These are phyloP conservation scores for Suncus etruscus DNA, from an alignment of 2,113 vertebrate genomes.

Conservation along the genomic window DNA sequence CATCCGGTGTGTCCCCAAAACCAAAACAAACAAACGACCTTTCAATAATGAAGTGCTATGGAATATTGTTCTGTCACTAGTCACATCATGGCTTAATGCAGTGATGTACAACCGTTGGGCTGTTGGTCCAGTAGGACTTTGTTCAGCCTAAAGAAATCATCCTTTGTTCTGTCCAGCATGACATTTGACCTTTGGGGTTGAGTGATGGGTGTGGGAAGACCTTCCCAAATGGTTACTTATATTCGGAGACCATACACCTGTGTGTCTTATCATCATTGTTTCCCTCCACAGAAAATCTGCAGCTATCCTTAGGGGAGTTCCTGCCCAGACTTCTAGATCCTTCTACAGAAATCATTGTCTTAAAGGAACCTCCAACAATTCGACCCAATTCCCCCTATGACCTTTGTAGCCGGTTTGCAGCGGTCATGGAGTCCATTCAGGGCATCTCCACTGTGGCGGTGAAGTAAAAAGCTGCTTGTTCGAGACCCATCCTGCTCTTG, in stretches of 20 bases:
- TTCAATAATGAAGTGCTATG: not conserved
- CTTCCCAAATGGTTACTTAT: not conserved
- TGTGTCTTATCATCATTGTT: conserved; percentile 31
- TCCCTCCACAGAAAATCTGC: conserved; percentile 89
- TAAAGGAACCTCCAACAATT: conserved; percentile 97
- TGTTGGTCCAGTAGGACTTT: not conserved
- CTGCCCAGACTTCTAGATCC: conserved; percentile 96
- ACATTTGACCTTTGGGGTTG: conserved; percentile 1
- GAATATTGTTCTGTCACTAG: not conserved
- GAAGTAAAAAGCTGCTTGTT: conserved; percentile 78
- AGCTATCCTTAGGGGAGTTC: conserved; percentile 93
- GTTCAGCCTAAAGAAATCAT: not conserved
- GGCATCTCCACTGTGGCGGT: conserved; percentile 90
- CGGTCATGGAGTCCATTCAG: conserved; percentile 97
- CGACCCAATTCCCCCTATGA: conserved; percentile 94
- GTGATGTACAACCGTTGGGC: not conserved
- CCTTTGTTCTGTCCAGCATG: not conserved
- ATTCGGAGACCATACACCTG: not conserved
- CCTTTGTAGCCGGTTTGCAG: conserved; percentile 95
- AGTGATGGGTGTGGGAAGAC: not conserved
- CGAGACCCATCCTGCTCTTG: fast-evolving
- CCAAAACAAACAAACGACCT: too few relatives aligned
- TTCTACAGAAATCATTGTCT: conserved; percentile 90
- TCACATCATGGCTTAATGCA: not conserved
- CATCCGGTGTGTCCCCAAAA: too few relatives aligned